Evolutionary conservation across 2,888 invertebrate genomes (phyloP).

Genomic region (Idaea dimidiata): DNA sequence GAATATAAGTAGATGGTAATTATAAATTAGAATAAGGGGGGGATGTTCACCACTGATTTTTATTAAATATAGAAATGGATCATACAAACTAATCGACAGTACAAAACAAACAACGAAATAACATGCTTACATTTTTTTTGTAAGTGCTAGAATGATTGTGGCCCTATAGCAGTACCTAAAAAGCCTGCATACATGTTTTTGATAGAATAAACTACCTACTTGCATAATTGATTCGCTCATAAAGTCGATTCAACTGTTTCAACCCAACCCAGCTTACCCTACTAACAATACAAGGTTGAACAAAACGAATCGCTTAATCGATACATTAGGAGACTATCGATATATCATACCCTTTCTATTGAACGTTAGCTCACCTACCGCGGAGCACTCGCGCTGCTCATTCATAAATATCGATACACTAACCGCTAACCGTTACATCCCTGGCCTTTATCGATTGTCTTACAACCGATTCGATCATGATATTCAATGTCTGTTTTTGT

Average conservation of each 20-base stretch:
- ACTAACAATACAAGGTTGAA: background rate
- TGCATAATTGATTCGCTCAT: too few relatives aligned
- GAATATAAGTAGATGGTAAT: background rate
- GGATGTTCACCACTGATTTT: too few relatives aligned
- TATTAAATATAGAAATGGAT: too few relatives aligned
- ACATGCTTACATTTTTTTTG: too few relatives aligned
- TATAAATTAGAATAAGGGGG: background rate
- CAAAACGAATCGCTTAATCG: slow-evolving; percentile 10
- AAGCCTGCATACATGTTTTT: too few relatives aligned
- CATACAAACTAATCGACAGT: too few relatives aligned
- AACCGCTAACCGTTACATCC: slow-evolving; percentile 65
- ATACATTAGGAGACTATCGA: slow-evolving; percentile 6
- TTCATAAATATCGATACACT: slow-evolving; percentile 62
- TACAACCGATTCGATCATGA: slow-evolving; percentile 54
- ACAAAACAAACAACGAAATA: too few relatives aligned
- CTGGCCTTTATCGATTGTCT: slow-evolving; percentile 56
- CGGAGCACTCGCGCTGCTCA: slow-evolving; percentile 51
- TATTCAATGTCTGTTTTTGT: slow-evolving; percentile 12
- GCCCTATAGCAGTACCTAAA: too few relatives aligned
- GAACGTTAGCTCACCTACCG: slow-evolving; percentile 54
- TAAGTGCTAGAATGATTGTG: too few relatives aligned
- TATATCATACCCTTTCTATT: slow-evolving; percentile 37
- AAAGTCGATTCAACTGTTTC: too few relatives aligned
- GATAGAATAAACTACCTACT: too few relatives aligned
- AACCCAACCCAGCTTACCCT: background rate